These are phyloP conservation scores for Trachelipus rathkii DNA, from an alignment of 1,140 invertebrate genomes.

Conservation along the genomic window DNA sequence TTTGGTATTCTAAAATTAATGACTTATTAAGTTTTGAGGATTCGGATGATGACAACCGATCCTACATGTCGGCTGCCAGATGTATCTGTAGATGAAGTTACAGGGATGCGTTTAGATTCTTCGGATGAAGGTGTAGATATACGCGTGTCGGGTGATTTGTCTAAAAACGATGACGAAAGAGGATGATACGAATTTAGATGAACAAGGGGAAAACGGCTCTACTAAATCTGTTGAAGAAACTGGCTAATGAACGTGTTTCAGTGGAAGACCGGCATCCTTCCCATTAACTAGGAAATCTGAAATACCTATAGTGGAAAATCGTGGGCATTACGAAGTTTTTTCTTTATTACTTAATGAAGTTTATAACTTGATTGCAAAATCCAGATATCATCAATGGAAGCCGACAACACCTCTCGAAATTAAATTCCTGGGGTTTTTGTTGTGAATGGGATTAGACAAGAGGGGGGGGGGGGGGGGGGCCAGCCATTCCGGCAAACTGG, in stretches of 20 bases:
- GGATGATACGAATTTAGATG: background rate
- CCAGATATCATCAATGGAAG: constrained; percentile 28
- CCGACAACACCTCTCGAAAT: constrained; percentile 24
- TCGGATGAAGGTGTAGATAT: no score
- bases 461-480: no score
- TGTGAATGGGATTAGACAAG: constrained; percentile 6
- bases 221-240: background rate
- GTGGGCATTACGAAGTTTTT: background rate
- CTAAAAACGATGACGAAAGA: background rate
- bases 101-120: no score
- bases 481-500: constrained; percentile 19
- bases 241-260: background rate
- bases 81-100: no score
- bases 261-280: background rate
- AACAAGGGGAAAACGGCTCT: background rate
- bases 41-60: no score
- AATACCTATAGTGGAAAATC: background rate
- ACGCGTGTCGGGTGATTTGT: no score
- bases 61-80: no score
- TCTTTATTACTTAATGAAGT: constrained; percentile 19
- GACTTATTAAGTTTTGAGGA: no score
- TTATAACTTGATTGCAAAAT: constrained; percentile 28
- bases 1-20: no score
- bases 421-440: constrained; percentile 28
- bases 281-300: background rate